These are phyloP conservation scores for Criorhina ranunculi DNA, from an alignment of 2,888 invertebrate species.

Conservation along the genomic window DNA sequence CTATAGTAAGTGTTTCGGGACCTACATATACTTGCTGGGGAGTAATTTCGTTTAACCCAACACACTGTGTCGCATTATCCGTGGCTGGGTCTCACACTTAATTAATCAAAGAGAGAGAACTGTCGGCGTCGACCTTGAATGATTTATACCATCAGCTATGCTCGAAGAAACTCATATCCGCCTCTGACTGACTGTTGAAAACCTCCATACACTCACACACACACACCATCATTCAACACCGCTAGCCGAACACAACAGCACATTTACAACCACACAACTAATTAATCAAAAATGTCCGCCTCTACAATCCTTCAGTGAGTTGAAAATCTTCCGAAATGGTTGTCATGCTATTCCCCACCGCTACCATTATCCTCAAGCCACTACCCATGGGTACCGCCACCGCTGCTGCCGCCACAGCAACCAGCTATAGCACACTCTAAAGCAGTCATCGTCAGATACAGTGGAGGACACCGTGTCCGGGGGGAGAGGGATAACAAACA, in stretches of 20 bases:
- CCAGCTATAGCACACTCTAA: slow-evolving; percentile 35
- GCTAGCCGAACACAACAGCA: slow-evolving; percentile 2
- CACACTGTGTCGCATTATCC: slow-evolving; percentile 21
- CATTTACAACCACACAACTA: slow-evolving; percentile 59
- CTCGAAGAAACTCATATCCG: slow-evolving; percentile 34
- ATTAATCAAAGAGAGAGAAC: slow-evolving; percentile 48
- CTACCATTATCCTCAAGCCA: slow-evolving; percentile 54
- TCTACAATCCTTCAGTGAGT: slow-evolving; percentile 62
- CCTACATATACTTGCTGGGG: too few species aligned
- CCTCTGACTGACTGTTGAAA: slow-evolving; percentile 35
- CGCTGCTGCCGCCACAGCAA: slow-evolving; percentile 24
- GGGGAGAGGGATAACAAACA: slow-evolving; percentile 25
- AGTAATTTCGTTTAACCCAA: slow-evolving; percentile 57
- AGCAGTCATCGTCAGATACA: slow-evolving; percentile 21
- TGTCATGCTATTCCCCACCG: slow-evolving; percentile 67
- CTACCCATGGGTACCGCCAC: slow-evolving; percentile 18
- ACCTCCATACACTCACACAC: slow-evolving; percentile 13
- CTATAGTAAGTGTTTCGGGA: neutral
- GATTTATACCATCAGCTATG: slow-evolving; percentile 47
- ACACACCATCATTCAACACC: slow-evolving; percentile 15
- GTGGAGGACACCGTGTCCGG: neutral
- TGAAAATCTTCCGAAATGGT: slow-evolving; percentile 73
- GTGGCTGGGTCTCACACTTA: slow-evolving; percentile 54
- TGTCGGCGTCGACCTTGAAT: slow-evolving; percentile 48
- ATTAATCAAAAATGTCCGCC: slow-evolving; percentile 75